Evolutionary conservation across 2,888 invertebrate species (phyloP).

Genomic region (Drosophila kambysellisi): DNA sequence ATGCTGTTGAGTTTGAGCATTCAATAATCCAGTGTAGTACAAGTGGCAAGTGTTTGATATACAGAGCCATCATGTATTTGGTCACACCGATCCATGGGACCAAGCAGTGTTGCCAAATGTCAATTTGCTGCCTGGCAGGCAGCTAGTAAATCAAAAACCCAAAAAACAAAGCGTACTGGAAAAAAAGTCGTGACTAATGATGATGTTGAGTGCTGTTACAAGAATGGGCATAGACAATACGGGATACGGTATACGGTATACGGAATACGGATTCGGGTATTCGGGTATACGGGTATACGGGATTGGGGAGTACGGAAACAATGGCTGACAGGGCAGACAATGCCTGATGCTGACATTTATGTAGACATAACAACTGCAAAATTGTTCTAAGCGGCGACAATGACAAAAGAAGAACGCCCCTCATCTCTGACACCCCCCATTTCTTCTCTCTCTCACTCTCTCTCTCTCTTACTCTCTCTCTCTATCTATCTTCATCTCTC

Average conservation of each 20-base stretch:
- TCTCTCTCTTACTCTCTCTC: not conserved
- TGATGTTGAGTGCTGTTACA: conserved; percentile 44
- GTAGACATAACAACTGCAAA: conserved; percentile 68
- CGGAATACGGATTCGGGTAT: not conserved
- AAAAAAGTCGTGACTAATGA: conserved; percentile 49
- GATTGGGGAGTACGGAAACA: conserved; percentile 43
- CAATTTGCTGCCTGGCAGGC: conserved; percentile 30
- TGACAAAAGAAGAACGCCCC: conserved; percentile 46
- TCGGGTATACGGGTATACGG: conserved; percentile 22
- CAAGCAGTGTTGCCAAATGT: conserved; percentile 45
- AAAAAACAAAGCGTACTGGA: conserved; percentile 3
- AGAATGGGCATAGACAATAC: conserved; percentile 19
- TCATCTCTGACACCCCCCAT: not conserved
- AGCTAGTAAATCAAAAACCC: conserved; percentile 36
- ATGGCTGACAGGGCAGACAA: conserved; percentile 64
- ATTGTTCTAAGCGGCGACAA: conserved; percentile 59
- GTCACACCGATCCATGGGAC: conserved; percentile 30
- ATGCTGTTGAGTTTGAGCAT: not conserved
- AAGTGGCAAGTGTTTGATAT: conserved; percentile 1
- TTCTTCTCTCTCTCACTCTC: not conserved
- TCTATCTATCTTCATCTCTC: not conserved
- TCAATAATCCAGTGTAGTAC: not conserved
- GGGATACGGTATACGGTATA: conserved; percentile 32
- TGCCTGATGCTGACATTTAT: conserved; percentile 78
- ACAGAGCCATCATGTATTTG: conserved; percentile 8